Evolutionary conservation across 2,113 vertebrate genomes (phyloP), one percentile per base, ranked within the genome.

Genomic region (Scopus umbretta): DNA sequence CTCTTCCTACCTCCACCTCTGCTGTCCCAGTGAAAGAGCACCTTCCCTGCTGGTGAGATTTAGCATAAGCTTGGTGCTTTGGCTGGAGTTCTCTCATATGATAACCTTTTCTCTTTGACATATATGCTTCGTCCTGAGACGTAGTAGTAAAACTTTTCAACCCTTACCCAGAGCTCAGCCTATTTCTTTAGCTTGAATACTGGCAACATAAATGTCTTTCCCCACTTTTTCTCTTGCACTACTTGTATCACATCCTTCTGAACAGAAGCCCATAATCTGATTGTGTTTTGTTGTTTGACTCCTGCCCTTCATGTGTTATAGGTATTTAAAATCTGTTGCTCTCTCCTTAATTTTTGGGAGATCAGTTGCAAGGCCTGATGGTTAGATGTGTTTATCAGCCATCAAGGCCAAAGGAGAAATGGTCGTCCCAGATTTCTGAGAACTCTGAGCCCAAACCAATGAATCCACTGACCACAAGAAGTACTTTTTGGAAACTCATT

Each of bases 371-470:
- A 76, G 27, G 30, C 75, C 53, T 30, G 6, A 14, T 32, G 36
- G 34, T 67, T 34, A 20, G 30, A 40, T 34, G 3, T n/a, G 40
- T 40, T 36, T 18, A 36, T 70, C 0, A 0, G 21, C 65, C 32
- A 11, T 20, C 13, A 30, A 36, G 34, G 12, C 59, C 65, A 53
- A 18, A 8, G n/a, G 8, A 50, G 25, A 87, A 80, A 71, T 6
- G 23, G 4, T 56, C 80, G 34, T 73, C 63, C 29, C 36, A 74
- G 32, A n/a, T 71, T 89, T 78, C 55, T 67, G 36, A 80, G 29
- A 79, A 18, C 34, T 62, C 50, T 80, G 50, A 80, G 67, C 34
- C 40, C 29, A 85, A 90, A 75, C 10, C 43, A 66, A 10, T 38
- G 15, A 70, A 87, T n/a, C 21, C 49, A 61, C 14, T 38, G 47